These are phyloP conservation scores for Bergia sp. DNA, from an alignment of 92 coral and sea anemone species.

Conservation along the genomic window DNA sequence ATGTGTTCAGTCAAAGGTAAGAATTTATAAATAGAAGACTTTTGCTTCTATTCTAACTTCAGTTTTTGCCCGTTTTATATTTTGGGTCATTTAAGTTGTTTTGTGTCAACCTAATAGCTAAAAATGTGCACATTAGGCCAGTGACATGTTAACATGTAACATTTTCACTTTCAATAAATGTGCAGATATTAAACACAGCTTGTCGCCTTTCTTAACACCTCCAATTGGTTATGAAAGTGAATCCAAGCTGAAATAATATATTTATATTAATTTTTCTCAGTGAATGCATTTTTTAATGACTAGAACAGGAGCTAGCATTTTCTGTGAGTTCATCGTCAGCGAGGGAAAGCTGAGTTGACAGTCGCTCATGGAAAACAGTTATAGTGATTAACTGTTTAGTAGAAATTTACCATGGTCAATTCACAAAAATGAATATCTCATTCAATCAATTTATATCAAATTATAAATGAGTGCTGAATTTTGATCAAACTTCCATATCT, in stretches of 20 bases:
- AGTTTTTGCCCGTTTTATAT: too few relatives aligned
- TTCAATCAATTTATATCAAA: not conserved
- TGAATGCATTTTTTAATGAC: too few relatives aligned
- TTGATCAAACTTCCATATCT: not conserved
- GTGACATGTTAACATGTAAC: constrained; percentile 31
- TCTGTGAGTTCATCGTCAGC: not conserved
- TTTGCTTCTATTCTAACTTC: not conserved
- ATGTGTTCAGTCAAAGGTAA: constrained; percentile 95
- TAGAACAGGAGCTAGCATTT: too few relatives aligned
- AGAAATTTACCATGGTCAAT: too few relatives aligned
- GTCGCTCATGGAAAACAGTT: too few relatives aligned
- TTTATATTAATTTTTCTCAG: not conserved
- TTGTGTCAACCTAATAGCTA: not conserved
- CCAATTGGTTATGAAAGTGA: constrained; percentile 43
- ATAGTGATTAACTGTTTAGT: not conserved
- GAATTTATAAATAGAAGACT: not conserved
- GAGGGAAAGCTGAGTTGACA: too few relatives aligned
- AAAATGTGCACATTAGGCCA: constrained; percentile 44
- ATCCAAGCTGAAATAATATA: constrained; percentile 41
- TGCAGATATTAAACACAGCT: constrained; percentile 41
- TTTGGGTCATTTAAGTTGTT: not conserved
- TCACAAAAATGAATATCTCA: not conserved
- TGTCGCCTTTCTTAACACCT: constrained; percentile 48
- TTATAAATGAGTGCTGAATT: not conserved
- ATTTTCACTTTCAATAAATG: constrained; percentile 30